Conservation (phyloP, 2,888 invertebrate genomes). For the Geophilus truncorum region DNA sequence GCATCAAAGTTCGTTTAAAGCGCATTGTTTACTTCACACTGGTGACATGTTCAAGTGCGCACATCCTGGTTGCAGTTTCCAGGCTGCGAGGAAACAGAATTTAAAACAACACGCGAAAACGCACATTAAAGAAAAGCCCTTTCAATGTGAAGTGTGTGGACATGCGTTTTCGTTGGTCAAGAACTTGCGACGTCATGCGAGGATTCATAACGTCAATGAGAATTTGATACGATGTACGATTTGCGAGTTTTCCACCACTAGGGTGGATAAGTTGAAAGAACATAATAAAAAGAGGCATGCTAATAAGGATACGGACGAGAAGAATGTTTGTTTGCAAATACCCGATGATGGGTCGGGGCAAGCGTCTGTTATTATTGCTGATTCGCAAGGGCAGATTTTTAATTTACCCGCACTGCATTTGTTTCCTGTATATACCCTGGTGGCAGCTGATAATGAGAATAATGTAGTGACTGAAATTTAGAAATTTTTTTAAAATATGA, state of each 20-base stretch:
- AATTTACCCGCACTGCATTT: background rate
- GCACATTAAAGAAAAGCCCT: constrained; percentile 55
- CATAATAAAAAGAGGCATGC: constrained; percentile 50
- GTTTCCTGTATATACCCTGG: background rate
- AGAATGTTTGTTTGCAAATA: background rate
- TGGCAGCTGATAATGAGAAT: background rate
- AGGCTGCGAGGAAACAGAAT: constrained; percentile 54
- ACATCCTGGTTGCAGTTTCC: constrained; percentile 50
- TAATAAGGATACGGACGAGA: background rate
- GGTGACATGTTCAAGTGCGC: constrained; percentile 54
- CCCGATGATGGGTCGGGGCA: background rate
- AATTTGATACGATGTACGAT: constrained; percentile 47
- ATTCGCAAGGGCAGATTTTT: background rate
- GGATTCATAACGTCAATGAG: constrained; percentile 44
- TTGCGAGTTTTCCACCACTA: constrained; percentile 53
- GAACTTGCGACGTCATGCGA: constrained; percentile 52
- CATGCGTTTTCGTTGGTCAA: constrained; percentile 56
- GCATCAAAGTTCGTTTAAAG: constrained; percentile 55
- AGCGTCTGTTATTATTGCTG: background rate
- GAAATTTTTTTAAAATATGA: no score
- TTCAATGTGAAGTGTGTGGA: constrained; percentile 57
- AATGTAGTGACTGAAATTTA: no score
- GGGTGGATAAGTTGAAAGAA: constrained; percentile 55
- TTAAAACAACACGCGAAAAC: constrained; percentile 55
- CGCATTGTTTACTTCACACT: constrained; percentile 54